Evolutionary conservation across 1,140 invertebrate genomes (phyloP).

Genomic region (Ooceraea biroi): DNA sequence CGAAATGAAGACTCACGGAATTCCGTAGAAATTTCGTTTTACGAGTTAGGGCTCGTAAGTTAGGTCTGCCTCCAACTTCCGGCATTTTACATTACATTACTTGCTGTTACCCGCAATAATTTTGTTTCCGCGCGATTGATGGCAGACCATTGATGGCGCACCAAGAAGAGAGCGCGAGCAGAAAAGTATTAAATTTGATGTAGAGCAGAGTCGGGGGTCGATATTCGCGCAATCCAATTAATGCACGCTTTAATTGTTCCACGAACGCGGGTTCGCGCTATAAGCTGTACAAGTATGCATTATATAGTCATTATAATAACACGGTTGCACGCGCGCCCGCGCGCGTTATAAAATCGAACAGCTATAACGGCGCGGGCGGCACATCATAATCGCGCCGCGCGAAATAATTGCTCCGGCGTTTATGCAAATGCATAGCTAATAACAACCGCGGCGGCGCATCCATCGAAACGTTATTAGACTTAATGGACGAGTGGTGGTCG

Average conservation of each 20-base stretch:
- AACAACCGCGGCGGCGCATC: conserved; percentile 54
- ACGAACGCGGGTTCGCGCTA: conserved; percentile 11
- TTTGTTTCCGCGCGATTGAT: too few relatives aligned
- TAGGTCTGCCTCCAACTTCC: too few relatives aligned
- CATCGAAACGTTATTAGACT: conserved; percentile 70
- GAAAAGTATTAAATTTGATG: conserved; percentile 49
- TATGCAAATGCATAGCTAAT: conserved; percentile 74
- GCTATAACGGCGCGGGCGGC: conserved; percentile 23
- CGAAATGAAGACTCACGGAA: too few relatives aligned
- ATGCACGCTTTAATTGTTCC: conserved; percentile 53
- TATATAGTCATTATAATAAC: conserved; percentile 53
- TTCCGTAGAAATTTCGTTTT: too few relatives aligned
- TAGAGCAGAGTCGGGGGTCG: not conserved
- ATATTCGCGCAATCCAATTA: conserved; percentile 63
- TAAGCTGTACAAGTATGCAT: not conserved
- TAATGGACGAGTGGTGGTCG: conserved; percentile 59
- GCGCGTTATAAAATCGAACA: conserved; percentile 54
- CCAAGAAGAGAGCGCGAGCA: not conserved
- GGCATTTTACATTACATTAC: too few relatives aligned
- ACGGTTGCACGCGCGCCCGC: too few relatives aligned
- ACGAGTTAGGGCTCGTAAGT: too few relatives aligned
- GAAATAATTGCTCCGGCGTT: conserved; percentile 67
- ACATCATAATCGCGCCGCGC: conserved; percentile 58
- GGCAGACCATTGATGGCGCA: not conserved
- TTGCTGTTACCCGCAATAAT: not conserved